Base-by-base conservation (phyloP, 2,113 vertebrate species). In the Thamnaconus septentrionalis region DNA sequence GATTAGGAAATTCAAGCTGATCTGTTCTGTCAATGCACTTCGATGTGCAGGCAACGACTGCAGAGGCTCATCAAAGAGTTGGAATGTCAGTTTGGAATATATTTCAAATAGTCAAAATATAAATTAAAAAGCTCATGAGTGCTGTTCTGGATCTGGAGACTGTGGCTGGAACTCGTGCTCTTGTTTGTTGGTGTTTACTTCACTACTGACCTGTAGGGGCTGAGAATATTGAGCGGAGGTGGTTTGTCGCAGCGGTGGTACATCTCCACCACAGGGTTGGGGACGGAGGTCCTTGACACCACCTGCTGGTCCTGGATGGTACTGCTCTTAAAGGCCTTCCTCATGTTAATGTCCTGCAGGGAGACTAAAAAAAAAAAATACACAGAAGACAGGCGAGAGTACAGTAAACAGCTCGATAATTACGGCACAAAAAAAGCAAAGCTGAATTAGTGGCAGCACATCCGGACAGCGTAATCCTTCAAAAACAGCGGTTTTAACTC, bases 251-350 rank as follows among this genome's bases (percentile, higher is more conserved):
- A 94, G 75, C 92, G 92, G 54, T 94, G 94, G 88, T 96, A 97
- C 88, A 95, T 96, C 90, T 96, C 95, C 87, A 95, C 94, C 64
- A 96, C 95, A 0, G 95, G 95, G 81, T 96, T 97, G 51, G 95
- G 93, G 56, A 96, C 94, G 7, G 95, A 95, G 49, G 93, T 93
- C 66, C 95, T 91, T 0, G 95, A 96, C 70, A 97, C 95, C 0
- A 97, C 95, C 85, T 97, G 95, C 87, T 97, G 95, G 80, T 97
- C 95, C 89, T 97, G 95, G 70, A 91, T 94, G 2, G 95, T 96
- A 59, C 94, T 95, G 81, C 94, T 96, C 88, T 95, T 96, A 75
- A 97, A 97, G 10, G 95, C 95, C 85, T 97, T 97, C 80, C 95
- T 87, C 95, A 97, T 96, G 91, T 97, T 97, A 84, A 97, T 97